A percentile compares a stretch with the other conserved stretches of the same genome.
Conservation (phyloP, 2,888 invertebrate species). For the Meiosimyza decipiens region DNA sequence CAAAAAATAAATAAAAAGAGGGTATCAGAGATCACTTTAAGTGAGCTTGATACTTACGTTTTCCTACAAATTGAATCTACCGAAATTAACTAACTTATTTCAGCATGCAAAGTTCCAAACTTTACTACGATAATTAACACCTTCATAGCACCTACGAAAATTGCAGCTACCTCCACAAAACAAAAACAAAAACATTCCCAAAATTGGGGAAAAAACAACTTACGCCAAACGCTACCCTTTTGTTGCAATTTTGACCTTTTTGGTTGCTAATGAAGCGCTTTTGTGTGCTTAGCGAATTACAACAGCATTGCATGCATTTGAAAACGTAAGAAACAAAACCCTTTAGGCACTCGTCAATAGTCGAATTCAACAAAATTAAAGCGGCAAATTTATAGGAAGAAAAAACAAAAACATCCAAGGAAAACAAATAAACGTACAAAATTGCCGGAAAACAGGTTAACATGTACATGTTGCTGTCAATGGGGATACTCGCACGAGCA, state of each 20-base stretch:
- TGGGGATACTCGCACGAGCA: too few relatives aligned
- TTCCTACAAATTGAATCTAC: not conserved
- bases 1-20: too few relatives aligned
- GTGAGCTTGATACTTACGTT: too few relatives aligned
- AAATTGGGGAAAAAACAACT: not conserved
- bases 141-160: constrained; percentile 3
- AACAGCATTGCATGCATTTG: not conserved
- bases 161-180: not conserved
- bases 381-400: not conserved
- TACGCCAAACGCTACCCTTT: not conserved
- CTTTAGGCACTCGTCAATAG: constrained; percentile 21
- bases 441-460: constrained; percentile 16
- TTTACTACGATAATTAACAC: constrained; percentile 3
- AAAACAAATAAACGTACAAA: constrained; percentile 4
- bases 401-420: not conserved
- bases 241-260: constrained; percentile 24
- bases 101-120: not conserved
- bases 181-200: not conserved
- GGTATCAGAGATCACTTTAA: too few relatives aligned
- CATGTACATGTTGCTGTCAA: not conserved
- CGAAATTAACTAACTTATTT: constrained; percentile 15
- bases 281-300: constrained; percentile 18
- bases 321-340: constrained; percentile 2
- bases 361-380: not conserved
- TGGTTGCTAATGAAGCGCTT: constrained; percentile 23